Conservation (phyloP, 2,888 invertebrate genomes). For the Euphydryas editha region DNA sequence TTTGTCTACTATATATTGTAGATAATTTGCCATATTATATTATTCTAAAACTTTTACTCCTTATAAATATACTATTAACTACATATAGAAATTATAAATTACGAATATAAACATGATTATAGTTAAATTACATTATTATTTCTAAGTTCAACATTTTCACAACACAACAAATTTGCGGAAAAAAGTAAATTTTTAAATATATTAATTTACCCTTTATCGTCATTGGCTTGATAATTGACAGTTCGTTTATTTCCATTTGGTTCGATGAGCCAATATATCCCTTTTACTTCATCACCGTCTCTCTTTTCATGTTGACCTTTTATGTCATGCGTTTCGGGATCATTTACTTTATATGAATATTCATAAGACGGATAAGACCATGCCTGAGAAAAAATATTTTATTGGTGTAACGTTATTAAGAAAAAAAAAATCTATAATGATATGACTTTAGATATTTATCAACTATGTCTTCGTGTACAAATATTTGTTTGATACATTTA, state of each 20-base stretch:
- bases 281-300: conserved; percentile 84
- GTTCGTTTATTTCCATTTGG: conserved; percentile 79
- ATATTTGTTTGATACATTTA: too few species aligned
- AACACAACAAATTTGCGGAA: too few species aligned
- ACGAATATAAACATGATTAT: too few species aligned
- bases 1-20: too few species aligned
- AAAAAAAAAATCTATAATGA: too few species aligned
- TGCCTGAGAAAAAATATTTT: conserved; percentile 52
- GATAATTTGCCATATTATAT: too few species aligned
- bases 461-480: too few species aligned
- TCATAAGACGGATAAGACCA: conserved; percentile 79
- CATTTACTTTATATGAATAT: conserved; percentile 82
- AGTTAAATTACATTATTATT: too few species aligned
- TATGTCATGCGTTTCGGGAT: conserved; percentile 83
- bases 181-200: neutral
- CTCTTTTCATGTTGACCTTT: conserved; percentile 82
- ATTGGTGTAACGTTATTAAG: neutral
- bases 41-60: neutral
- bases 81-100: too few species aligned
- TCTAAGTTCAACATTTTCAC: too few species aligned
- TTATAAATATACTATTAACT: too few species aligned
- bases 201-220: conserved; percentile 56
- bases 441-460: too few species aligned
- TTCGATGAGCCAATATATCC: conserved; percentile 84
- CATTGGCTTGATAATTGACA: conserved; percentile 83